Evolutionary conservation across 2,113 vertebrate species (phyloP).

Genomic region (Chaetops frenatus): DNA sequence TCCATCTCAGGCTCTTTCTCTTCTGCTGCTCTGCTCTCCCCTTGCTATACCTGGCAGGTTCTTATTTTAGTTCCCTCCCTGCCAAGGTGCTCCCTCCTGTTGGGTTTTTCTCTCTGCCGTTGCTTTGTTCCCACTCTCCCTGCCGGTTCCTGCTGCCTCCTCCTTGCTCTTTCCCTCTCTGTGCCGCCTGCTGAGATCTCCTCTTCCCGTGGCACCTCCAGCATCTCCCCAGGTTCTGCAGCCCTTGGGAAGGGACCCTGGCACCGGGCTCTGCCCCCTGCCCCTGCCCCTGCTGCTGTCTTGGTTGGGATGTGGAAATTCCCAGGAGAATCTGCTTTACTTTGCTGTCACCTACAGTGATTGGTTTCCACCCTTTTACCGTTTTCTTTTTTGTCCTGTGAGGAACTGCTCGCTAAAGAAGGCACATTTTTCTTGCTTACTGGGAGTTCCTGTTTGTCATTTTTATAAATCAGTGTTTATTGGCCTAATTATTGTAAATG

Average conservation of each 20-base stretch:
- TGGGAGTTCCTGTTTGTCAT: constrained; percentile 68
- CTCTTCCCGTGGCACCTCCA: accelerated
- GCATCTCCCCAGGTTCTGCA: neutral
- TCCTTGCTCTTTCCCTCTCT: neutral
- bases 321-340: neutral
- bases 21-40: neutral
- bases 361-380: neutral
- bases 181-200: neutral
- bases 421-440: constrained; percentile 49
- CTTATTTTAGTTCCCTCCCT: neutral
- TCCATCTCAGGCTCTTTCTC: neutral
- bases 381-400: neutral
- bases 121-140: neutral
- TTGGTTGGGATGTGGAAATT: neutral
- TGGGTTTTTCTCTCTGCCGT: neutral
- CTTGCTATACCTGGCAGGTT: neutral
- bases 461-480: constrained; percentile 72
- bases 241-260: neutral
- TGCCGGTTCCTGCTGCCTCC: neutral
- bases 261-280: neutral
- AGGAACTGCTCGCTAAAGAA: constrained; percentile 36
- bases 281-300: neutral
- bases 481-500: constrained; percentile 72
- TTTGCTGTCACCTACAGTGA: neutral
- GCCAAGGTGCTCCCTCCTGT: neutral